Base-by-base conservation (phyloP, 2,113 vertebrate genomes). In the Eptatretus burgeri region DNA sequence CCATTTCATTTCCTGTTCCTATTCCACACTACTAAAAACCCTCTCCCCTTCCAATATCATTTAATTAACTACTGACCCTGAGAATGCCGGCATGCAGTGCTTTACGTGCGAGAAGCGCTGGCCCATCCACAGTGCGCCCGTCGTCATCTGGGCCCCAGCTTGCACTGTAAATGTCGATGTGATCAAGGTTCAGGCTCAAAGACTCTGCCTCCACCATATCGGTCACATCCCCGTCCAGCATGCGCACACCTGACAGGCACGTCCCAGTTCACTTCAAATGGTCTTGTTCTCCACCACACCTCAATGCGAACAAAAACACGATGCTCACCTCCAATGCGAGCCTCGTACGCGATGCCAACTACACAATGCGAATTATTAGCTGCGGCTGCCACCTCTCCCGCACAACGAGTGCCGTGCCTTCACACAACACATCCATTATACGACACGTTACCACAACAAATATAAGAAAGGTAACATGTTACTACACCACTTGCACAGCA, bases 161-260 rank as follows among this genome's bases (percentile, higher is more conserved):
- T 67, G 91, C 89, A 7, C 86, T 93, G 74, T 96, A 98, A 70
- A 98, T 88, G 70, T 95, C 86, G 17, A 98, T 88, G 64, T 98
- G 85, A 66, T 96, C 86, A 2, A 85, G 89, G 62, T 93, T 82
- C 51, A 93, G 80, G 69, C 85, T 89, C 17, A 98, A 77, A 11
- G 91, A 95, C 67, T 86, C 91, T 1, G 89, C 91, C 73, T 98
- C 91, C 50, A 98, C 91, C 91, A 98, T 98, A 71, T 98, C 91
- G 0, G 91, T 98, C 64, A 98, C 91, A 13, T 98, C 91, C 66
- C 91, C 91, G 1, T 98, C 91, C 75, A 98, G 75, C 89, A 98
- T 98, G 10, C 91, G 78, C 49, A 98, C 91, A 64, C 91, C 89
- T 66, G 51, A 49, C 27, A 60, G n/a, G 56, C 56, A 60, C 56